Evolutionary conservation across 2,888 invertebrate genomes (phyloP), one percentile per base, ranked within the genome.

Genomic region (Drosophila merina): DNA sequence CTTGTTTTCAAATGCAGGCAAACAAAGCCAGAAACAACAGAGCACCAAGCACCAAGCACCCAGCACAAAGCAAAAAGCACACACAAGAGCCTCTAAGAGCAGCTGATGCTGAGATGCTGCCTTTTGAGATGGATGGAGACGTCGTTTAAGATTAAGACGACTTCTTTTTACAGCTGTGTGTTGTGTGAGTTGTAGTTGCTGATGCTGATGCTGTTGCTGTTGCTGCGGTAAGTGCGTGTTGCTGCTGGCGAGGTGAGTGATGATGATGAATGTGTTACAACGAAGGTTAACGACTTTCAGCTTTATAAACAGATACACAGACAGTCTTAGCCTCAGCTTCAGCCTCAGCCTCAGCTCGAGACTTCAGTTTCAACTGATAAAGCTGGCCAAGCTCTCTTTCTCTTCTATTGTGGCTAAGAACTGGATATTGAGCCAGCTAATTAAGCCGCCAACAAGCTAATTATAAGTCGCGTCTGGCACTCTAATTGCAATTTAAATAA

Each of bases 241-340:
- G 49, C 42, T 60, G 76, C 59, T 77, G 83, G 72, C 64, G 70
- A 77, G 77, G 87, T 85, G 86, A 87, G 75, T 87, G 88, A 86
- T 86, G 88, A 86, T 87, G 88, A 88, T 88, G 88, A 88, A 84
- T 88, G 76, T 88, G 85, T 87, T 88, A 79, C 88, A 85, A 79
- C 86, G 87, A 86, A 88, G 88, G 89, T 88, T 89, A 89, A 89
- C 88, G 89, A 89, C 88, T 79, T 77, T 83, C 77, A 77, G 83
- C 79, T 83, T 85, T 88, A 85, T 81, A 83, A 87, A 88, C 79
- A 76, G 59, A 49, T 56, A 50, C 58, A 62, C 42, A 62, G 45
- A 31, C 72, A 57, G 28, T 36, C 31, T 49, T 25, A 47, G 48
- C 55, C 25, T 8, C 25, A 25, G 44, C 5, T 9, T 10, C 25